phyloP scores from a whole-genome alignment of 1,140 invertebrate genomes.

The Scaptodrosophila lebanonensis region DNA sequence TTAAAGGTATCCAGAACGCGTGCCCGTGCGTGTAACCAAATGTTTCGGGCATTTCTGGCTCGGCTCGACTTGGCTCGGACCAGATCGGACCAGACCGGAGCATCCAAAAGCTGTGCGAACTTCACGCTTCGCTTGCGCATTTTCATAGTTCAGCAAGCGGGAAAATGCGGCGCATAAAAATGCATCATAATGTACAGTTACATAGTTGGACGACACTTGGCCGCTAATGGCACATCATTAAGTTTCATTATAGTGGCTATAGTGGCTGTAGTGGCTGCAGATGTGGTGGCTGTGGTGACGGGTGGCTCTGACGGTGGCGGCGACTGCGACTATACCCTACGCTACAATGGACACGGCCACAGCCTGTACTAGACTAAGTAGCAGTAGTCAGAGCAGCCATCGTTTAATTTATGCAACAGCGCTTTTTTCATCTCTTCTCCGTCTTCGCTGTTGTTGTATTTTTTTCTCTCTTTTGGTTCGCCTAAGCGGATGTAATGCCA shows the following conservation, averaged over 20 bases:
- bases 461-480: slow-evolving; percentile 16
- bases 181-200: slow-evolving; percentile 60
- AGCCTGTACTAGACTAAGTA: too few species aligned
- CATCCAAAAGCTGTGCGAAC: slow-evolving; percentile 6
- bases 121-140: slow-evolving; percentile 46
- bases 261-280: too few species aligned
- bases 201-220: slow-evolving; percentile 30
- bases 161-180: slow-evolving; percentile 34
- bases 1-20: slow-evolving; percentile 1
- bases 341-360: too few species aligned
- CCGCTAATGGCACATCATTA: slow-evolving; percentile 64
- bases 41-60: too few species aligned
- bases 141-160: not conserved
- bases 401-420: slow-evolving; percentile 53
- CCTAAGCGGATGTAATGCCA: slow-evolving; percentile 64
- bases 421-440: slow-evolving; percentile 19
- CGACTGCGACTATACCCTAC: too few species aligned
- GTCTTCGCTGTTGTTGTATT: not conserved
- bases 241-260: slow-evolving; percentile 70
- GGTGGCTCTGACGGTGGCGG: too few species aligned
- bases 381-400: too few species aligned
- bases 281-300: too few species aligned
- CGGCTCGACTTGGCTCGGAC: too few species aligned
- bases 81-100: too few species aligned
- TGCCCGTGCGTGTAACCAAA: too few species aligned